These are phyloP conservation scores for Stenodema calcarata DNA, from an alignment of 2,888 invertebrate species.

Conservation along the genomic window DNA sequence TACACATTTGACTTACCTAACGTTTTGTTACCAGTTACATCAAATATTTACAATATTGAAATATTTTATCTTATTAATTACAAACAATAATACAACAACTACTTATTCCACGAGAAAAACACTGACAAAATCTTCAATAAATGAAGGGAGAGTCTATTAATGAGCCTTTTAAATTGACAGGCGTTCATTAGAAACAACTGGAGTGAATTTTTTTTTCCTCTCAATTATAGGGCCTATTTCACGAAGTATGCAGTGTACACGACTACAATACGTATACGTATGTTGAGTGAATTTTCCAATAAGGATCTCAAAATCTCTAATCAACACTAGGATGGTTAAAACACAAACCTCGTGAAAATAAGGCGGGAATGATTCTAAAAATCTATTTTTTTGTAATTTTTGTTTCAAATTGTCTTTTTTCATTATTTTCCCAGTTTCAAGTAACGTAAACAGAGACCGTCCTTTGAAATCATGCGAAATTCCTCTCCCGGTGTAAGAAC, in stretches of 20 bases:
- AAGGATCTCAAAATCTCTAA: neutral
- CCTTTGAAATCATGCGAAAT: neutral
- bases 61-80: neutral
- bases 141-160: neutral
- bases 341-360: neutral
- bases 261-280: neutral
- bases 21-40: neutral
- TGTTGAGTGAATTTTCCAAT: neutral
- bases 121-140: neutral
- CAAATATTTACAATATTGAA: neutral
- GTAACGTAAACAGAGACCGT: neutral
- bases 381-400: neutral
- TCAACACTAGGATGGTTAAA: neutral
- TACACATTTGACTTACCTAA: neutral
- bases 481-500: neutral
- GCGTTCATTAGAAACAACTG: neutral
- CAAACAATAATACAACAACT: conserved; percentile 15
- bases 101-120: neutral
- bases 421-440: neutral
- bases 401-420: neutral
- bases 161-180: neutral
- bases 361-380: neutral
- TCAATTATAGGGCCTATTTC: neutral
- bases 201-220: neutral
- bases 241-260: neutral